Base-by-base conservation (phyloP, 1,140 invertebrate species). In the Caenorhabditis brenneri region DNA sequence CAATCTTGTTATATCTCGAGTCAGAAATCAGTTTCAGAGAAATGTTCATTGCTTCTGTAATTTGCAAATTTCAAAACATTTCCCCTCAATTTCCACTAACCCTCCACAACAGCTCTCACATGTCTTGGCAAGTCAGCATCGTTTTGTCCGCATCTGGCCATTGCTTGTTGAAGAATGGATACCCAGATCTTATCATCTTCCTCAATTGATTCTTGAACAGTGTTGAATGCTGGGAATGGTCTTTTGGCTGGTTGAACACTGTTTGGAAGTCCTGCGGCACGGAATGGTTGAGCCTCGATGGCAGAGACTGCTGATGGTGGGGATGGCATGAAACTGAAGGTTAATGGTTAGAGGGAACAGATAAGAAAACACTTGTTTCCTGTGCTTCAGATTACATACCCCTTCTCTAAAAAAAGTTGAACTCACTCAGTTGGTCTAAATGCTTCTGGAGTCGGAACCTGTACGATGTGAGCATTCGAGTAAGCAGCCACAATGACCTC, bases 1-100 rank as follows among this genome's bases (percentile, higher is more conserved):
- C 89, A 16, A 90, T 91, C 49, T 84, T 81, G 69, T 90, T 91
- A 74, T 90, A 90, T 19, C 86, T 33, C 2, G 83, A 31, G 53
- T 90, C 90, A 31, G 88, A 88, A 49, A 90, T 90, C 24, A 90
- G 81, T 81, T 91, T 87, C 31, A 90, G 42, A 2, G 90, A 91
- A 29, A 90, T 84, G n/a, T 81, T 80, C 89, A 90, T 90, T 1
- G 89, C 90, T 78, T 90, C 89, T 89, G 69, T 81, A 89, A 51
- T 55, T 9, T 19, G 3, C 29, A 19, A 22, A n/a, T 48, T 10
- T 39, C 1, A 33, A 42, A 42, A 27, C 9, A 0, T 36, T n/a
- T 27, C 1, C 16, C 24, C 19, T 74, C 39, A 15, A 12, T 49
- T 16, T 10, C 29, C 24, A 29, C 5, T n/a, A n/a, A 89, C 88